Percentiles rank a stretch among this genome's conserved stretches.
Evolutionary conservation across 2,888 invertebrate species (phyloP).

Genomic region (Blera fallax): DNA sequence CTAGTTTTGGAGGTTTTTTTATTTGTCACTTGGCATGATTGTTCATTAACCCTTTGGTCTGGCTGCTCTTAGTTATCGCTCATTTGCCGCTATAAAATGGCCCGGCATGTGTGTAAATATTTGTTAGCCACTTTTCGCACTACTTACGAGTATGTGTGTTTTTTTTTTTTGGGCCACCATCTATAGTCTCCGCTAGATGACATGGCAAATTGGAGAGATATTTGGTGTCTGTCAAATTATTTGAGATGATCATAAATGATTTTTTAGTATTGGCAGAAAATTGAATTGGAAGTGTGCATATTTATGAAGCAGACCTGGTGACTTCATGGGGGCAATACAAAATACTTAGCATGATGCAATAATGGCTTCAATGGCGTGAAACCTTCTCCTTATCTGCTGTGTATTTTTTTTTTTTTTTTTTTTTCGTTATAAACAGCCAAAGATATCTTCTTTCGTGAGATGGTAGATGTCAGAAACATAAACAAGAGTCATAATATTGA

Average conservation of each 20-base stretch:
- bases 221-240: not conserved
- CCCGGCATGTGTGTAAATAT: conserved; percentile 6
- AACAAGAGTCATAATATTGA: conserved; percentile 2
- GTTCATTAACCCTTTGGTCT: conserved; percentile 60
- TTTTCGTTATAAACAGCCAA: not conserved
- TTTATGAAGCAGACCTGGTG: not conserved
- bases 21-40: conserved; percentile 38
- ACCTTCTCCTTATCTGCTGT: not conserved
- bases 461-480: conserved; percentile 25
- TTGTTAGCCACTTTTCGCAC: not conserved
- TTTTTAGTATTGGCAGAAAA: not conserved
- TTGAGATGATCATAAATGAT: not conserved
- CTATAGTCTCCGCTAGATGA: not conserved
- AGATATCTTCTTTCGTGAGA: not conserved
- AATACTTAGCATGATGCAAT: conserved; percentile 26
- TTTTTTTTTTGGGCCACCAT: not conserved
- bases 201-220: conserved; percentile 1
- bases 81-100: conserved; percentile 16
- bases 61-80: conserved; percentile 7
- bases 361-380: not conserved
- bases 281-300: no score
- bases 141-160: not conserved
- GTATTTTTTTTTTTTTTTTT: not conserved
- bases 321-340: not conserved
- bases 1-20: conserved; percentile 1